These are phyloP conservation scores for Crotalus viridis DNA, from an alignment of 2,113 vertebrate genomes.

Conservation along the genomic window DNA sequence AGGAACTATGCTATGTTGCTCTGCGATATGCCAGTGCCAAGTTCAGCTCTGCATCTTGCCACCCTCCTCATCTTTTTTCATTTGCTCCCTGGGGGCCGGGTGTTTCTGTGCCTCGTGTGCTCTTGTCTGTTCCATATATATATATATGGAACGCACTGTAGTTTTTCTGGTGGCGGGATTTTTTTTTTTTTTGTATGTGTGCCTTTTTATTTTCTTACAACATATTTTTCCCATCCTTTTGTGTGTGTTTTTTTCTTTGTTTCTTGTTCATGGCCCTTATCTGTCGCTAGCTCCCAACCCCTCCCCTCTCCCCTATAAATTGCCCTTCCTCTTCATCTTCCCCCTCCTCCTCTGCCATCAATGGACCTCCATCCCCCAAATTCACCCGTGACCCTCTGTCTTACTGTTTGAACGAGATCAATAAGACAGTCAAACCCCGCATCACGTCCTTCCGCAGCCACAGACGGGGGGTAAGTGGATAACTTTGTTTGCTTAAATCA, in stretches of 20 bases:
- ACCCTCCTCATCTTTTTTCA: neutral
- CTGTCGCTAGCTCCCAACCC: slow-evolving; percentile 73
- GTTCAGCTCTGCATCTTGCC: neutral
- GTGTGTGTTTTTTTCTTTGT: slow-evolving; percentile 11
- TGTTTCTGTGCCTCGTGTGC: neutral
- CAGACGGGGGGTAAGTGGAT: slow-evolving; percentile 85
- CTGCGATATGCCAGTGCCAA: neutral
- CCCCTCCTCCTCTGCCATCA: slow-evolving; percentile 70
- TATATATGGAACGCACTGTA: slow-evolving; percentile 27
- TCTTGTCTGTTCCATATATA: neutral
- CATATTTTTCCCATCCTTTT: slow-evolving; percentile 33
- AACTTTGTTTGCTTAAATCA: neutral
- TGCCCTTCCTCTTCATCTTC: slow-evolving; percentile 42
- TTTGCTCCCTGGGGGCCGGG: neutral
- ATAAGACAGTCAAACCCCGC: slow-evolving; percentile 94
- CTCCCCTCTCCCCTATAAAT: slow-evolving; percentile 46
- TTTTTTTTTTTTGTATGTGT: slow-evolving; percentile 48
- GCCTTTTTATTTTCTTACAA: slow-evolving; percentile 58
- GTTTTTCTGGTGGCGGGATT: slow-evolving; percentile 36
- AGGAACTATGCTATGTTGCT: neutral
- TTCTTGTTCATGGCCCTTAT: slow-evolving; percentile 55
- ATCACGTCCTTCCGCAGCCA: slow-evolving; percentile 88
- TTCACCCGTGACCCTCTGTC: slow-evolving; percentile 88
- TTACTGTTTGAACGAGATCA: slow-evolving; percentile 94
- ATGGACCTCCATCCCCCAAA: slow-evolving; percentile 87